Base-by-base conservation (phyloP, 1,140 invertebrate species). In the Phortica variegata region DNA sequence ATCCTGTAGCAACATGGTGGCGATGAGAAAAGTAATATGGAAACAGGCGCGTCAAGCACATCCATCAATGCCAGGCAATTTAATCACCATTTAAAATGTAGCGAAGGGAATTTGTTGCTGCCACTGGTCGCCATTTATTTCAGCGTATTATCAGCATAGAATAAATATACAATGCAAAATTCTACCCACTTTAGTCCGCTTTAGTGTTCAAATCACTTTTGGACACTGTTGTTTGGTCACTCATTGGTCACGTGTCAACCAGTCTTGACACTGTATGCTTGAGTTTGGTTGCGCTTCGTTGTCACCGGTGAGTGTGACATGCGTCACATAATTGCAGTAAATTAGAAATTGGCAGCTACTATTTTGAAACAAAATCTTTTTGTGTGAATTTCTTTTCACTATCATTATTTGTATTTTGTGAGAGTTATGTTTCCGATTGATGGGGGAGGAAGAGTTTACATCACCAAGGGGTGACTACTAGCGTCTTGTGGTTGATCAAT, bases 71-170 rank as follows among this genome's bases (percentile, higher is more conserved):
- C 62, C 66, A 71, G 52, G 57, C 52, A 62, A 66, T 71, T 71
- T 71, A 71, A 71, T 71, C 66, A 66, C 61, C 66, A 71, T 71
- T 71, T 71, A 71, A 71, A 71, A 63, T 71, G 66, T 58, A 57
- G 55, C 60, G 19, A 32, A 15, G n/a, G 12, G 19, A 4, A 13
- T 2, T 33, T 3, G 20, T 0, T 7, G 33, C 33, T 36, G 7
- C 33, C 4, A 12, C 33, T 36, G 33, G 16, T 36, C 48, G 52
- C 65, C 63, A 68, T 68, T 68, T 68, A 68, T 63, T 68, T 68
- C 63, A 68, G 63, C 63, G 63, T 68, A 63, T 68, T 68, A 68
- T 68, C 63, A 62, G 63, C 63, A 60, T 57, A 68, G 63, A 63
- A 68, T 68, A 68, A 68, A 68, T 68, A 44, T 60, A 49, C 63